Conservation (phyloP, 2,113 vertebrate genomes). For the Porphyrio hochstetteri region DNA sequence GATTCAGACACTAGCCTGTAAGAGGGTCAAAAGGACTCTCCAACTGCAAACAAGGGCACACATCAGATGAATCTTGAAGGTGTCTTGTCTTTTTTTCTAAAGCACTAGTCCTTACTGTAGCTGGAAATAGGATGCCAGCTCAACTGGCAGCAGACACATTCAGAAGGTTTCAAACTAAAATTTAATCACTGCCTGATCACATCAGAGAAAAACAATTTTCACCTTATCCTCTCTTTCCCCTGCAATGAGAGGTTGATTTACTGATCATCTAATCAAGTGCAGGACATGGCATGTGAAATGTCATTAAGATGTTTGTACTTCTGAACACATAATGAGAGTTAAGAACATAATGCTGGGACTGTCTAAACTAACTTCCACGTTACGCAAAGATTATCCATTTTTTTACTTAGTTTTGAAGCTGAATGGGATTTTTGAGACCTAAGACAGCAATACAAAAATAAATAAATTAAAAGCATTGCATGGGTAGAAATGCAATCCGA, state of each 20-base stretch:
- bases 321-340: background rate
- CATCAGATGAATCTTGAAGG: background rate
- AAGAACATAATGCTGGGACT: background rate
- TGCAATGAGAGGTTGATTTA: background rate
- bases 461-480: background rate
- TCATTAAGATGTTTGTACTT: background rate
- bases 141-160: background rate
- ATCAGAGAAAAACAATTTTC: background rate
- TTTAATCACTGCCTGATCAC: background rate
- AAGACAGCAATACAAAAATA: background rate
- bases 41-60: background rate
- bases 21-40: background rate
- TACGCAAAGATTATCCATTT: too few species aligned
- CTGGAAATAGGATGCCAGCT: background rate
- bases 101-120: background rate
- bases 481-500: background rate
- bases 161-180: background rate
- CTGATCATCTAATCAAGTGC: background rate
- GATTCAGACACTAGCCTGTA: background rate
- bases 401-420: background rate
- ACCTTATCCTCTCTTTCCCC: background rate
- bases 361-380: background rate
- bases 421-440: background rate
- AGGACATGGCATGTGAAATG: background rate
- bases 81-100: background rate